These are phyloP conservation scores for Monopis laevigella DNA, from an alignment of 2,888 invertebrate genomes.

Conservation along the genomic window DNA sequence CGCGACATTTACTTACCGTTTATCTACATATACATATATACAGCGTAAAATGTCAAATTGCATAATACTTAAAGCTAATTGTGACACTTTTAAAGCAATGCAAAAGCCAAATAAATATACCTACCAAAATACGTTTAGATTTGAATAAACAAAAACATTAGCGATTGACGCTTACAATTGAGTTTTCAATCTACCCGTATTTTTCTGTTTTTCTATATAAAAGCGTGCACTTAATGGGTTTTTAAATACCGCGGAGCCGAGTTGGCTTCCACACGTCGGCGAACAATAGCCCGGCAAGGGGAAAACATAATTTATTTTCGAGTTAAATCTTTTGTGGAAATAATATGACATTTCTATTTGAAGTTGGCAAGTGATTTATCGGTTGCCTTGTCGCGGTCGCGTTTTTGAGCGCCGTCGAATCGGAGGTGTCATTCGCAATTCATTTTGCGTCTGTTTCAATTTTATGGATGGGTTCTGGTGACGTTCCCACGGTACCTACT, in stretches of 20 bases:
- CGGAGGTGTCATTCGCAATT: conserved; percentile 40
- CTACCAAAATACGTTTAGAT: too few relatives aligned
- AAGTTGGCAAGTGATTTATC: conserved; percentile 65
- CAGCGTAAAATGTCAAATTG: too few relatives aligned
- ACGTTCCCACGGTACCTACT: conserved; percentile 7
- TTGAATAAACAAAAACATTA: background rate
- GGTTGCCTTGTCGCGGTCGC: conserved; percentile 48
- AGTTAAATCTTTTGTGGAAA: conserved; percentile 70
- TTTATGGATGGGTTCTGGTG: conserved; percentile 9
- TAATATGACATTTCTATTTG: conserved; percentile 70
- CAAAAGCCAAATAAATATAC: too few relatives aligned
- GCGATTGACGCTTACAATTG: conserved; percentile 20
- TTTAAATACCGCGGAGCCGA: conserved; percentile 57
- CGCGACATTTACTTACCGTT: too few relatives aligned
- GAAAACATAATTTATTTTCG: conserved; percentile 67
- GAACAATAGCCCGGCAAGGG: conserved; percentile 58
- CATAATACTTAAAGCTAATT: too few relatives aligned
- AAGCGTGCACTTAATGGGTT: conserved; percentile 64
- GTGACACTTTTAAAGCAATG: too few relatives aligned
- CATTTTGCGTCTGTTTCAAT: conserved; percentile 27
- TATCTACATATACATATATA: too few relatives aligned
- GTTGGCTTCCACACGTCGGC: conserved; percentile 59
- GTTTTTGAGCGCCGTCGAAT: conserved; percentile 25
- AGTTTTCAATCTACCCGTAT: conserved; percentile 17
- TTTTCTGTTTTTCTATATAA: conserved; percentile 16